phyloP scores from a whole-genome alignment of 2,797 vertebrate species.

The Gallirallus australis region DNA sequence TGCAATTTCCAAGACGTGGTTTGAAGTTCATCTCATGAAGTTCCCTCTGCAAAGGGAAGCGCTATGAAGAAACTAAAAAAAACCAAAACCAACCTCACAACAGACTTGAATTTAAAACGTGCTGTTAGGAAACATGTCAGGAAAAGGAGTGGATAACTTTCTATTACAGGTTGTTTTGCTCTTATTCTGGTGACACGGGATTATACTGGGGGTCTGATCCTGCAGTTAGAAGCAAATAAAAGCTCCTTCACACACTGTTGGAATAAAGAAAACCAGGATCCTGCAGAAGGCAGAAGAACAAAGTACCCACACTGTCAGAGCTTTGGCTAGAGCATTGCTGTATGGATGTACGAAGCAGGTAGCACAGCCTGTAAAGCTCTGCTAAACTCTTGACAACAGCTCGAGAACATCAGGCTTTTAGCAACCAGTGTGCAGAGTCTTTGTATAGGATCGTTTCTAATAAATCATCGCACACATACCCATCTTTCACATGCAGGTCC shows the following conservation, averaged over 20 bases:
- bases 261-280: conserved; percentile 35
- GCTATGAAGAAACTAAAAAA: not conserved
- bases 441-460: not conserved
- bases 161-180: not conserved
- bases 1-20: not conserved
- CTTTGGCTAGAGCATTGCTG: not conserved
- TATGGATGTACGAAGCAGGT: conserved; percentile 37
- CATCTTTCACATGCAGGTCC: not conserved
- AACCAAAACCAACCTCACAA: not conserved
- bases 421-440: not conserved
- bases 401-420: not conserved
- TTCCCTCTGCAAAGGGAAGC: not conserved
- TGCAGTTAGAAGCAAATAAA: not conserved
- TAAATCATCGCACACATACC: not conserved
- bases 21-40: not conserved
- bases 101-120: not conserved
- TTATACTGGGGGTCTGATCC: not conserved
- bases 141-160: not conserved
- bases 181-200: not conserved
- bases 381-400: not conserved
- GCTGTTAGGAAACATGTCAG: not conserved
- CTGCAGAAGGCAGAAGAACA: conserved; percentile 57
- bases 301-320: conserved; percentile 43
- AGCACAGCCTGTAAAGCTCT: conserved; percentile 8
- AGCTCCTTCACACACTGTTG: not conserved